Evolutionary conservation across 2,888 invertebrate species (phyloP).

Genomic region (Diadegma fenestrale): DNA sequence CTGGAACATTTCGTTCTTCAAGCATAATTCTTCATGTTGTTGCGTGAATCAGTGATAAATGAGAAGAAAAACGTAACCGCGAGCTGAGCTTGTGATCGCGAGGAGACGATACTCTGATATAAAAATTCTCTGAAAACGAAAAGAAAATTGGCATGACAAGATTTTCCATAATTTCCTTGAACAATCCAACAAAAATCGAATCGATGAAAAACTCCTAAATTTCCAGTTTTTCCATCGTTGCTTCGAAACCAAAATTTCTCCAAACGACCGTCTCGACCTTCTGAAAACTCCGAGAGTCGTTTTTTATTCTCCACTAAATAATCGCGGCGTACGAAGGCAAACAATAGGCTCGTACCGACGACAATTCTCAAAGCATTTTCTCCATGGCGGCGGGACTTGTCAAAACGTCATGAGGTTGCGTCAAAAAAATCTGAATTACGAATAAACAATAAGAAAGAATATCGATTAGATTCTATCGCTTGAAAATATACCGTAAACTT

Average conservation of each 20-base stretch:
- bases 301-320: background rate
- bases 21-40: background rate
- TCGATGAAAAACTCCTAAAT: background rate
- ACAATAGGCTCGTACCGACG: background rate
- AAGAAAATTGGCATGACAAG: background rate
- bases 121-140: background rate
- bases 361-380: background rate
- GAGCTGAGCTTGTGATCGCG: background rate
- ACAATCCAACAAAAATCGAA: background rate
- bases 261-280: no score
- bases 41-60: background rate
- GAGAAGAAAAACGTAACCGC: background rate
- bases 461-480: conserved; percentile 44
- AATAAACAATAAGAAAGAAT: conserved; percentile 36
- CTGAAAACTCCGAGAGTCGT: background rate
- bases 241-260: no score
- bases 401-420: background rate
- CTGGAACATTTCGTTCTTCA: background rate
- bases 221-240: no score
- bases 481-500: conserved; percentile 8
- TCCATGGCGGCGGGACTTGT: background rate
- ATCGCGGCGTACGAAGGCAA: background rate
- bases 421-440: conserved; percentile 7
- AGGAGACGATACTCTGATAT: background rate
- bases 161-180: background rate